These are phyloP conservation scores for Eupithecia abbreviata DNA, from an alignment of 2,888 invertebrate species.

Conservation along the genomic window DNA sequence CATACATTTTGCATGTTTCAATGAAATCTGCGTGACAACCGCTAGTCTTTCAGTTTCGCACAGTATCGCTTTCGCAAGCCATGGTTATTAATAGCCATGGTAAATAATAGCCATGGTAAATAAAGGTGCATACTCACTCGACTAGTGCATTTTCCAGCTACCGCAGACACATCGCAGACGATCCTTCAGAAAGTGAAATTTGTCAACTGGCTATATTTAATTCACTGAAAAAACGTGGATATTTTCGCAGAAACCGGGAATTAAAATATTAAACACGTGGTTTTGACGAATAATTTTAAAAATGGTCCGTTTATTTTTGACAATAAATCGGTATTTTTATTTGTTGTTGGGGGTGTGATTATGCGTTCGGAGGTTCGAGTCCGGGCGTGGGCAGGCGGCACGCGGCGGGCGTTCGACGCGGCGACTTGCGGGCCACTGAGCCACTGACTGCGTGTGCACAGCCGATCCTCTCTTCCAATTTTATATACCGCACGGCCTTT, in stretches of 20 bases:
- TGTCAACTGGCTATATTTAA: conserved; percentile 57
- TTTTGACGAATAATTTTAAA: conserved; percentile 53
- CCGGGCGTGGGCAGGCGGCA: conserved; percentile 54
- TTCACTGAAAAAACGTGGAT: conserved; percentile 76
- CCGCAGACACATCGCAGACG: conserved; percentile 65
- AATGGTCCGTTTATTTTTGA: conserved; percentile 56
- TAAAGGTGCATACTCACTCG: conserved; percentile 63
- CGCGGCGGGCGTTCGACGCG: conserved; percentile 74
- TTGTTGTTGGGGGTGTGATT: conserved; percentile 39
- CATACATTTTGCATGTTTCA: conserved; percentile 11
- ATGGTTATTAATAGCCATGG: conserved; percentile 32
- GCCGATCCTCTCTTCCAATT: conserved; percentile 70
- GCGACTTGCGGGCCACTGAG: conserved; percentile 78
- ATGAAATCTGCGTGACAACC: conserved; percentile 10
- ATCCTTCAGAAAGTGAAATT: conserved; percentile 79
- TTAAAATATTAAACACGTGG: conserved; percentile 77
- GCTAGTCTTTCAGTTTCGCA: conserved; percentile 1
- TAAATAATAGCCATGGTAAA: conserved; percentile 34
- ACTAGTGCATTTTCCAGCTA: conserved; percentile 63
- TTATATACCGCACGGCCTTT: conserved; percentile 69
- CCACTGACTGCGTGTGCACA: conserved; percentile 75
- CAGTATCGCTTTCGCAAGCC: conserved; percentile 22
- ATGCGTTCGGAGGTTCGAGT: conserved; percentile 69
- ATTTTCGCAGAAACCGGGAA: conserved; percentile 65
- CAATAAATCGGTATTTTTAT: conserved; percentile 58